These are phyloP conservation scores for Malurus melanocephalus DNA, from an alignment of 2,113 vertebrate species.

Conservation along the genomic window DNA sequence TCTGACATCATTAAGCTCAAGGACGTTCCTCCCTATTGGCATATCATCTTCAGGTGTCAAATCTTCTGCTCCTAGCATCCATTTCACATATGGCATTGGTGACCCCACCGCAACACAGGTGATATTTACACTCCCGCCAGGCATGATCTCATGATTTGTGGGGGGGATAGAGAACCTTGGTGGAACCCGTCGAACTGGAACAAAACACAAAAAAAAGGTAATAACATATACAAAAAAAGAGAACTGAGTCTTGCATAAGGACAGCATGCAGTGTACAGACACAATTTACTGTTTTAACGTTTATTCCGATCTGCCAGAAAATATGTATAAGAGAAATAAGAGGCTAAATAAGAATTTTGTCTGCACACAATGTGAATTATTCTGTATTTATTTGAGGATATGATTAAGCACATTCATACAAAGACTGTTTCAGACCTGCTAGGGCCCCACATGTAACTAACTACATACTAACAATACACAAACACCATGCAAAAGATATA, in stretches of 20 bases:
- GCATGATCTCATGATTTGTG: conserved; percentile 98
- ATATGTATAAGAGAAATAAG: conserved; percentile 43
- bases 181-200: conserved; percentile 94
- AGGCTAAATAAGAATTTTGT: conserved; percentile 66
- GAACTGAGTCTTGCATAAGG: not conserved
- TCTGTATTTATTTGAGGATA: conserved; percentile 57
- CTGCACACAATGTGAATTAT: conserved; percentile 62
- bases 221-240: conserved; percentile 68
- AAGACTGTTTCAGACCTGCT: conserved; percentile 68
- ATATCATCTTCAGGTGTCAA: conserved; percentile 98
- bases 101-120: conserved; percentile 98
- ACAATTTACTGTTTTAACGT: conserved; percentile 48
- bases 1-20: conserved; percentile 95
- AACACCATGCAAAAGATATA: conserved; percentile 84
- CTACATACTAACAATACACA: conserved; percentile 78
- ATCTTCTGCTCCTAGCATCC: conserved; percentile 98
- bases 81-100: conserved; percentile 98
- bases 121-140: conserved; percentile 97
- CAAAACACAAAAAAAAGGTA: conserved; percentile 70
- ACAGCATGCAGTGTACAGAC: conserved; percentile 74
- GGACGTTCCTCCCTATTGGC: conserved; percentile 97
- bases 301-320: conserved; percentile 42
- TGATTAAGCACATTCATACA: conserved; percentile 72
- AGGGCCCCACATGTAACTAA: conserved; percentile 70
- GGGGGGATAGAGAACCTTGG: conserved; percentile 98